These are phyloP conservation scores for Tetraneura akinire DNA, from an alignment of 1,140 invertebrate genomes.

Conservation along the genomic window DNA sequence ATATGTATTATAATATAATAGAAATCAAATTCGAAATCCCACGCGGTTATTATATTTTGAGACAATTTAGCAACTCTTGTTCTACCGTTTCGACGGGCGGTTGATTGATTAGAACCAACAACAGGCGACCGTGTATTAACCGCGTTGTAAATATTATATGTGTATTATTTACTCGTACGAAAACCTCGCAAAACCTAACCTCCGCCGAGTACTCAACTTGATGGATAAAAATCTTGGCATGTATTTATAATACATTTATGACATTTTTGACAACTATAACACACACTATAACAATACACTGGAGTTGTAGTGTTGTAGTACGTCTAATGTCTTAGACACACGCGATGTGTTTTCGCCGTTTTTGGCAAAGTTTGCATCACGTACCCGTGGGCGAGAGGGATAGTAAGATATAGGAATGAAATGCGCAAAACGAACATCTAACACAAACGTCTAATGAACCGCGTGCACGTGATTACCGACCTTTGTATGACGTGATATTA, in stretches of 20 bases:
- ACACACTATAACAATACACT: not conserved
- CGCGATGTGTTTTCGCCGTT: constrained; percentile 29
- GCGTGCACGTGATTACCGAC: constrained; percentile 38
- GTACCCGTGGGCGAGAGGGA: not conserved
- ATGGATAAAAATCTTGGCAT: not conserved
- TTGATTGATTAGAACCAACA: not conserved
- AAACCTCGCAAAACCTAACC: not conserved
- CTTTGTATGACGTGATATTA: constrained; percentile 18
- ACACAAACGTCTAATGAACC: constrained; percentile 35
- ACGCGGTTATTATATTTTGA: not conserved
- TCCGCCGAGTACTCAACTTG: not conserved
- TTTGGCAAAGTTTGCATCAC: constrained; percentile 32
- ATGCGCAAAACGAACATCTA: not conserved
- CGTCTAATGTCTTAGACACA: constrained; percentile 14
- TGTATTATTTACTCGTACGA: not conserved
- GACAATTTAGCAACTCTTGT: constrained; percentile 32
- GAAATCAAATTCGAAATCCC: not conserved
- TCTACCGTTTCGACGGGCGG: not conserved
- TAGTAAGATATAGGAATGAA: too few species aligned
- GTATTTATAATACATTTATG: too few species aligned
- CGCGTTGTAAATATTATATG: too few species aligned
- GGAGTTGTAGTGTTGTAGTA: too few species aligned
- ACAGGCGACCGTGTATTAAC: not conserved
- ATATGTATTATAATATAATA: not conserved
- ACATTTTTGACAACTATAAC: not conserved